Conservation (phyloP, 1,140 invertebrate species). For the Tetramorium parvispinum region DNA sequence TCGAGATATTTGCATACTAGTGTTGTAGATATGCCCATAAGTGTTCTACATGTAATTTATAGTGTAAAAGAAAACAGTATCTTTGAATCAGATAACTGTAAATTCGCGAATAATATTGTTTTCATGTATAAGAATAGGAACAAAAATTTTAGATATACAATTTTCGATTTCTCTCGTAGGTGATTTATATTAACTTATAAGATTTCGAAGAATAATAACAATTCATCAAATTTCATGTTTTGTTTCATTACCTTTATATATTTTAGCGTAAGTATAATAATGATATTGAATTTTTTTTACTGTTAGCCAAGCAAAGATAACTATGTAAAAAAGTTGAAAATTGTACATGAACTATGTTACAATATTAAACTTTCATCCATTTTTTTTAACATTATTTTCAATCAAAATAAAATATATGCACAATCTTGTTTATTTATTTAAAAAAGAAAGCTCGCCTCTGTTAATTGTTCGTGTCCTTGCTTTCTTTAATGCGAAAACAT, state of each 20-base stretch:
- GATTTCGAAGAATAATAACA: not conserved
- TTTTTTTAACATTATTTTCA: not conserved
- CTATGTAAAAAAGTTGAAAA: not conserved
- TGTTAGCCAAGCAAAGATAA: not conserved
- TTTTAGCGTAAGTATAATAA: not conserved
- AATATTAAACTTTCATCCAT: not conserved
- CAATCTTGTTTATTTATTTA: not conserved
- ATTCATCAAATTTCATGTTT: not conserved
- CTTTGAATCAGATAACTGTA: slow-evolving; percentile 6
- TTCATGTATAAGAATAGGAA: not conserved
- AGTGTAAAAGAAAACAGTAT: slow-evolving; percentile 13
- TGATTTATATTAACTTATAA: not conserved
- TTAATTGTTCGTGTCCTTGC: not conserved
- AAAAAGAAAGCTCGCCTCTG: not conserved
- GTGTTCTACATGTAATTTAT: not conserved
- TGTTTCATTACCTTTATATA: not conserved
- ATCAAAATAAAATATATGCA: not conserved
- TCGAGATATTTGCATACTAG: not conserved
- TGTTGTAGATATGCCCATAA: not conserved
- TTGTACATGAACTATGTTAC: not conserved
- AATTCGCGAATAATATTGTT: not conserved
- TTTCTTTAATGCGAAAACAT: slow-evolving; percentile 42
- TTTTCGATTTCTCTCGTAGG: not conserved
- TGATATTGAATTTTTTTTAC: not conserved
- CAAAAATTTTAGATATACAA: not conserved